Conservation (phyloP, 2,797 vertebrate species). For the Micromesistius poutassou region DNA sequence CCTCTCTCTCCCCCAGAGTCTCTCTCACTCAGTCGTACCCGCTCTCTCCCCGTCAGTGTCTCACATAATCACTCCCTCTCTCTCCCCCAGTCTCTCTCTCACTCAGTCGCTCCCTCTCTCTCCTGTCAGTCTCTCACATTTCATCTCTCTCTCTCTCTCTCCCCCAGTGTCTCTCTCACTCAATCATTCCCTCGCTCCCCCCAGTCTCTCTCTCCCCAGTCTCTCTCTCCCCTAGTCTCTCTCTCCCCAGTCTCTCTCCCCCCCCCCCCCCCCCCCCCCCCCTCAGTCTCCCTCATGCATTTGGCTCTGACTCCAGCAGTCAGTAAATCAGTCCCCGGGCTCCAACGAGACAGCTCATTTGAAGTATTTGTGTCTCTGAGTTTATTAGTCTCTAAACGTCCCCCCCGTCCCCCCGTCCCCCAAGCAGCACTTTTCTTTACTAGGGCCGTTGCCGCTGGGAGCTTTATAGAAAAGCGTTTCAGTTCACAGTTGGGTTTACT, state of each 20-base stretch:
- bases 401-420: neutral
- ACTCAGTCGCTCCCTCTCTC: no score
- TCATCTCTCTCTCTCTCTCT: no score
- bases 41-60: no score
- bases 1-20: no score
- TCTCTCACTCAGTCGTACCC: no score
- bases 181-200: no score
- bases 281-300: conserved; percentile 30
- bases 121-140: no score
- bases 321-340: conserved; percentile 49
- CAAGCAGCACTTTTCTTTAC: conserved; percentile 36
- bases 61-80: no score
- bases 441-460: conserved; percentile 34
- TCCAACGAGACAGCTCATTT: conserved; percentile 50
- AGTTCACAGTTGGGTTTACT: conserved; percentile 66
- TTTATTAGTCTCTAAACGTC: conserved; percentile 57
- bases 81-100: no score
- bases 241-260: neutral
- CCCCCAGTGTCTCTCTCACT: no score
- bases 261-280: conserved; percentile 32
- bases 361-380: conserved; percentile 52
- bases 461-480: conserved; percentile 64
- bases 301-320: conserved; percentile 45
- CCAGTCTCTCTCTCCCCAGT: no score
- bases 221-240: no score